These are phyloP conservation scores for Mesochorus sp. DNA, from an alignment of 2,888 invertebrate species.

Conservation along the genomic window DNA sequence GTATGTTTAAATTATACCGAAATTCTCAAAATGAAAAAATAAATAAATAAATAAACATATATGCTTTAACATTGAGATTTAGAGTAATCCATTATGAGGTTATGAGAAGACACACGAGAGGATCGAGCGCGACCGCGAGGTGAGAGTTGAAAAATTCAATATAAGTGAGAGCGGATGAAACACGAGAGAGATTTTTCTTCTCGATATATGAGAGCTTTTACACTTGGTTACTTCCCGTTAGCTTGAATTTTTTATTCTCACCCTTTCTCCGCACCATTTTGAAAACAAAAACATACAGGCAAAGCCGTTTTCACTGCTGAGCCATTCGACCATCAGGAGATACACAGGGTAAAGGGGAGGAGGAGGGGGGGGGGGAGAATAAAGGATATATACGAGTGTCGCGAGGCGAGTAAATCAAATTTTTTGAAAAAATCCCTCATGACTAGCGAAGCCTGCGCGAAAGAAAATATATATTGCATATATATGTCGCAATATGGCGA, in stretches of 20 bases:
- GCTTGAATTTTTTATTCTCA: background rate
- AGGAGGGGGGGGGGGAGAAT: no score
- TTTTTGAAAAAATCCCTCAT: constrained; percentile 74
- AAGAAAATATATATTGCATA: constrained; percentile 32
- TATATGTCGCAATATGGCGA: constrained; percentile 35
- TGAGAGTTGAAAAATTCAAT: constrained; percentile 1
- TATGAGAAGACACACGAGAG: background rate
- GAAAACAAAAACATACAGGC: background rate
- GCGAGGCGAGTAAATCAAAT: constrained; percentile 80
- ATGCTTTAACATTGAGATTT: no score
- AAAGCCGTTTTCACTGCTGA: background rate
- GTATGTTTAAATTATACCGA: background rate
- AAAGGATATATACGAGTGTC: constrained; percentile 77
- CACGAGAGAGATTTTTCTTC: constrained; percentile 8
- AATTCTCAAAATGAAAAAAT: background rate
- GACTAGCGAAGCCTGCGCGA: constrained; percentile 65
- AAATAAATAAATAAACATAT: no score
- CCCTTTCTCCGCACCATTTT: background rate
- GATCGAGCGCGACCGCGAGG: background rate
- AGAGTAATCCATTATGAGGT: background rate
- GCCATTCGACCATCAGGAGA: background rate
- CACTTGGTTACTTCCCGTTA: background rate
- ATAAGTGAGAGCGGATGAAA: constrained; percentile 1
- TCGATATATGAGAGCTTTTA: background rate
- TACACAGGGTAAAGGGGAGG: no score